Evolutionary conservation across 2,113 vertebrate species (phyloP).

Genomic region (Rhagologus leucostigma): DNA sequence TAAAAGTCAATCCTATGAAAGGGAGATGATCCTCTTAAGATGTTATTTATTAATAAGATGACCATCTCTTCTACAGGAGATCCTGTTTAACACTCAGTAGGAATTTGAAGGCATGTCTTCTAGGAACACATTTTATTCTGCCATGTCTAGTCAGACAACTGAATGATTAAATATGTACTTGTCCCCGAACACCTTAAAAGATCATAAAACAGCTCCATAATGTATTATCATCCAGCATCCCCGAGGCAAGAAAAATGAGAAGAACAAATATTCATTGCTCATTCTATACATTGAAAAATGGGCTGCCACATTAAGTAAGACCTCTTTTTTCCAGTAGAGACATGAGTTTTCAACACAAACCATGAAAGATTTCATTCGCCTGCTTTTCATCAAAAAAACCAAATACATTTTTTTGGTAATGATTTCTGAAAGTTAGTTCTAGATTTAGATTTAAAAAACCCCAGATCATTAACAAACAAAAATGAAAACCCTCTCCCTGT

Average conservation of each 20-base stretch:
- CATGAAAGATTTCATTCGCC: neutral
- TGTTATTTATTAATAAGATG: neutral
- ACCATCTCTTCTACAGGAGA: neutral
- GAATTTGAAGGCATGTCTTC: neutral
- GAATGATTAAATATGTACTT: constrained; percentile 4
- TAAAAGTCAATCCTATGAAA: neutral
- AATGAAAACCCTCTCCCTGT: neutral
- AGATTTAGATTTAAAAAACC: neutral
- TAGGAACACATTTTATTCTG: neutral
- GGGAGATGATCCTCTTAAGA: neutral
- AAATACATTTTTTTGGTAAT: neutral
- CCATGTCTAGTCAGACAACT: neutral
- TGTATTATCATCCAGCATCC: neutral
- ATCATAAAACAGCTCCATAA: neutral
- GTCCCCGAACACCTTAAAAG: neutral
- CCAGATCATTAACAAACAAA: neutral
- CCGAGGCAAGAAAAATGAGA: constrained; percentile 19
- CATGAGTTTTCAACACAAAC: neutral
- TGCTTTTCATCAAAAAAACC: neutral
- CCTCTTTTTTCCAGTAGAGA: neutral
- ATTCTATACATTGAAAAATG: neutral
- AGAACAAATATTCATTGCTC: neutral
- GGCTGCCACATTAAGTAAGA: neutral
- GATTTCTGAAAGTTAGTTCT: neutral
- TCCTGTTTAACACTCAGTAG: neutral